These are phyloP conservation scores for Trachythela sp. DNA, from an alignment of 64 coral and sea anemone genomes.

Conservation along the genomic window DNA sequence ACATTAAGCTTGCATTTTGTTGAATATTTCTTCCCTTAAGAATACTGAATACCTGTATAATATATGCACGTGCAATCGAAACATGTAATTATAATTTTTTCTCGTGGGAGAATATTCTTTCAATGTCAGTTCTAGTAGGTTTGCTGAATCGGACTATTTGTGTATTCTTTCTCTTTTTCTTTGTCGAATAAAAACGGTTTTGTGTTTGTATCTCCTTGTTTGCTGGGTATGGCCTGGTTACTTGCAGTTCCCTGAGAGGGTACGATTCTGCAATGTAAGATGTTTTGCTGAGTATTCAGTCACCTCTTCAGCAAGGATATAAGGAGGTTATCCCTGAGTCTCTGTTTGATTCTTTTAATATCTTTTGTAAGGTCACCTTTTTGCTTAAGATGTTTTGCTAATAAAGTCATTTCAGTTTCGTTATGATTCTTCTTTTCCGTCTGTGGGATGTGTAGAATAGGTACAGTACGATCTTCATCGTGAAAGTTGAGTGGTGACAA, in stretches of 20 bases:
- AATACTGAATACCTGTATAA: too few species aligned
- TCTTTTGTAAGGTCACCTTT: background rate
- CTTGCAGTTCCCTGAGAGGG: background rate
- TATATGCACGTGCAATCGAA: background rate
- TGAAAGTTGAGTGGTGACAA: background rate
- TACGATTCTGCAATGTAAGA: background rate
- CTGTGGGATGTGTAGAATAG: too few species aligned
- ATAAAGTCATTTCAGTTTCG: background rate
- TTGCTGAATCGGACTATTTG: slow-evolving; percentile 15
- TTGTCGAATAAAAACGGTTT: slow-evolving; percentile 25
- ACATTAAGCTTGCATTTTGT: too few species aligned
- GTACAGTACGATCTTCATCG: background rate
- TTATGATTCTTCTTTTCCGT: background rate
- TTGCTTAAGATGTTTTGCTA: background rate
- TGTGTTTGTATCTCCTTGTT: slow-evolving; percentile 23
- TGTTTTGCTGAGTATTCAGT: background rate
- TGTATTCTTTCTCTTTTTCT: slow-evolving; percentile 35
- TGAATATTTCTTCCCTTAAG: too few species aligned
- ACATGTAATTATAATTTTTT: slow-evolving; percentile 5
- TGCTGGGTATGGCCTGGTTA: background rate
- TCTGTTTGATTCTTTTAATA: background rate
- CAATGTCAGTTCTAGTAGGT: background rate
- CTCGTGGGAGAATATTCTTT: background rate
- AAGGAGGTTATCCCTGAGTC: background rate
- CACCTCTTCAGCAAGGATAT: background rate